Conservation (phyloP, 1,140 invertebrate species). For the Drosophila carrolli region DNA sequence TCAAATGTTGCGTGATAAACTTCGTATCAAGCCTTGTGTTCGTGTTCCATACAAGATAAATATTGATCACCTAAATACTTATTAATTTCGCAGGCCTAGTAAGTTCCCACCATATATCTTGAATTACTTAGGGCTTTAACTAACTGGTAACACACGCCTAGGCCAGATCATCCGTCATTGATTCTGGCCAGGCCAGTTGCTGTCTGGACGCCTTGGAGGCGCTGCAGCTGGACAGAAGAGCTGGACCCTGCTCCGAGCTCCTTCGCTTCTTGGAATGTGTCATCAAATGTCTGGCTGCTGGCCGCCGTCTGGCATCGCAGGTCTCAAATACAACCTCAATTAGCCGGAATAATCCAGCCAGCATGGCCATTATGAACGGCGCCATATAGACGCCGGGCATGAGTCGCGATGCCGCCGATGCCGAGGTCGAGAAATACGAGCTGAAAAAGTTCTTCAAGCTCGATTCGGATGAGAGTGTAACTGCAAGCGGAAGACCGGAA, state of each 20-base stretch:
- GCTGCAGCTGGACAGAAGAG: conserved; percentile 48
- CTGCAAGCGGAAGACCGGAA: conserved; percentile 46
- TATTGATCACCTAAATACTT: conserved; percentile 1
- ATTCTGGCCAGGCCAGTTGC: conserved; percentile 50
- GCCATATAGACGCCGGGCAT: conserved; percentile 44
- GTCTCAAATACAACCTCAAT: conserved; percentile 26
- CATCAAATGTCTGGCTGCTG: conserved; percentile 3
- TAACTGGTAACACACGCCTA: conserved; percentile 48
- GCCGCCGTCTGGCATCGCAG: conserved; percentile 9
- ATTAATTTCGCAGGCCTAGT: background rate
- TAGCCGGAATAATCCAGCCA: conserved; percentile 46
- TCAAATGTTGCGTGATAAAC: conserved; percentile 3
- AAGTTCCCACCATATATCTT: background rate
- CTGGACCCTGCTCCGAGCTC: conserved; percentile 5
- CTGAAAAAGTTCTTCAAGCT: conserved; percentile 76
- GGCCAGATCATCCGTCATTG: conserved; percentile 32
- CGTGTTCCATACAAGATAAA: background rate
- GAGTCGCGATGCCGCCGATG: conserved; percentile 46
- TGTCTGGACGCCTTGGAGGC: conserved; percentile 46
- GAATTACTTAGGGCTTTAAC: conserved; percentile 46
- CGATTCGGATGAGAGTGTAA: conserved; percentile 78
- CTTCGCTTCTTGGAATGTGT: conserved; percentile 31
- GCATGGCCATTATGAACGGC: conserved; percentile 42
- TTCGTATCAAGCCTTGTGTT: background rate
- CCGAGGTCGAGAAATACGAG: conserved; percentile 63